Percentiles rank a stretch among this genome's conserved stretches.
These are phyloP conservation scores for Tortricodes alternella DNA, from an alignment of 2,888 invertebrate species.

Conservation along the genomic window DNA sequence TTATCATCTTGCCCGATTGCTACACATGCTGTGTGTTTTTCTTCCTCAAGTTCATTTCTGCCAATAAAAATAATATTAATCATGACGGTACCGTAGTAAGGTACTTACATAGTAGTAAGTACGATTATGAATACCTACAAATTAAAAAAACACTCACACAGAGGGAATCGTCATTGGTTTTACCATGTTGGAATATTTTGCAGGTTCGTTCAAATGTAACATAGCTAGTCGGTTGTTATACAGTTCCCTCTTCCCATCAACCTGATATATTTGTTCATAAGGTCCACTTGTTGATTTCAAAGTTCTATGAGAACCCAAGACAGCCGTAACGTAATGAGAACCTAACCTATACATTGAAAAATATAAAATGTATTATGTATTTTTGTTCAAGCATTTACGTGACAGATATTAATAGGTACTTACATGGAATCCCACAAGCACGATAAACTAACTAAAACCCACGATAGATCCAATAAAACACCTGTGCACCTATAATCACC, in stretches of 20 bases:
- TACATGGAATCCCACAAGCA: slow-evolving; percentile 76
- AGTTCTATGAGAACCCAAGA: slow-evolving; percentile 86
- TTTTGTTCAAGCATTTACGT: too few species aligned
- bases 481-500: slow-evolving; percentile 88
- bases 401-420: slow-evolving; percentile 39
- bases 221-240: slow-evolving; percentile 83
- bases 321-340: slow-evolving; percentile 83
- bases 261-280: slow-evolving; percentile 86
- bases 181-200: slow-evolving; percentile 84
- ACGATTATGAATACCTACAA: too few species aligned
- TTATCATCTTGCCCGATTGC: slow-evolving; percentile 82
- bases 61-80: slow-evolving; percentile 2
- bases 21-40: slow-evolving; percentile 80
- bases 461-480: slow-evolving; percentile 84
- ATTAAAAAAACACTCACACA: slow-evolving; percentile 55
- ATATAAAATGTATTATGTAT: too few species aligned
- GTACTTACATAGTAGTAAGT: too few species aligned
- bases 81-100: too few species aligned
- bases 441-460: slow-evolving; percentile 84
- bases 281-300: slow-evolving; percentile 83
- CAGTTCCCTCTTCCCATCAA: slow-evolving; percentile 83
- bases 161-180: slow-evolving; percentile 84
- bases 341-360: slow-evolving; percentile 66
- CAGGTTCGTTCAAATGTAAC: slow-evolving; percentile 83
- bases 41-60: slow-evolving; percentile 51